Base-by-base conservation (phyloP, 1,140 invertebrate genomes). In the Conopomorpha cramerella region DNA sequence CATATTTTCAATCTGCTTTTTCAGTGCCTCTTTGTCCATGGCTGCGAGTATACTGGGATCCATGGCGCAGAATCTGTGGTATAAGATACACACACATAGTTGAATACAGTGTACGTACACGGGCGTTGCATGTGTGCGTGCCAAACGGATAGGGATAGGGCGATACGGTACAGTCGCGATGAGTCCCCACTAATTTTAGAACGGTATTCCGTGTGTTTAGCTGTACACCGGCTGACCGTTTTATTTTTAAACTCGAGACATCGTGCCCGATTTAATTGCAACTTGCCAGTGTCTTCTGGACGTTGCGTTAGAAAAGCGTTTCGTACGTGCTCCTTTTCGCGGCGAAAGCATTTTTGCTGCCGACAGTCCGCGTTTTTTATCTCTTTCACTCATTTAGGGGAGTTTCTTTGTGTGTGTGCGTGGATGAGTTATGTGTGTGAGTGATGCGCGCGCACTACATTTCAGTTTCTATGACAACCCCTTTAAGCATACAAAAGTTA, bases 1-100 rank as follows among this genome's bases (percentile, higher is more conserved):
- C 91, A 96, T 93, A 80, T 95, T 95, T 77, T 95, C 92, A 70
- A 96, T 95, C 84, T 96, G 93, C 83, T 95, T 95, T 82, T 92
- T 92, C 79, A 96, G 81, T 84, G 91, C 91, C 87, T 95, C 93
- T 84, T 94, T 93, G 82, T 96, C 93, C 92, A 96, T 96, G 84
- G 84, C 86, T 86, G 89, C 87, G 66, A 93, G 84, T 78, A 91
- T 86, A 91, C 90, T 92, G 88, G 90, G 85, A 83, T 91, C 89
- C 88, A 91, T 89, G 79, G 83, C 79, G 81, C 81, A 78, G 70
- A 74, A 67, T 77, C 70, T 71, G 64, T 68, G 53, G 68, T 65
- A 71, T 68, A 70, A 63, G 65, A 64, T 57, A 62, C 62, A 52
- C 60, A 70, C 64, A 76, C 67, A 68, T 57, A 49, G 31, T 43